Conservation (phyloP, 1,140 invertebrate genomes). For the Nasonia giraulti region DNA sequence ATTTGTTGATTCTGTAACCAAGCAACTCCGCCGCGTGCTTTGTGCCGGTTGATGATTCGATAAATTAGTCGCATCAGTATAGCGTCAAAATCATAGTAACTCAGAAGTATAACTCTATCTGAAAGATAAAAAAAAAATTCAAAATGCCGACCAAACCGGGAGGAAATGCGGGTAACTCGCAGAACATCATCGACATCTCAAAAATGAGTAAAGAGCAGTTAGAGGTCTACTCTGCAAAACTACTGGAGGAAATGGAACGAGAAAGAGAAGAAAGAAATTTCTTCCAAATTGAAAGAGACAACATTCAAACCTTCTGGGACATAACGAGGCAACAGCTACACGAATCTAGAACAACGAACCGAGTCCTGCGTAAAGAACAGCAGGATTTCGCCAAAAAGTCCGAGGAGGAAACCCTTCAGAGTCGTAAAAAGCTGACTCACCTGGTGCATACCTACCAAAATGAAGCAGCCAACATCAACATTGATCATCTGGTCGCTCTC, state of each 20-base stretch:
- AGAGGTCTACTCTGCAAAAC: slow-evolving; percentile 88
- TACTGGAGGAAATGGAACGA: slow-evolving; percentile 94
- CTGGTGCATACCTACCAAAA: slow-evolving; percentile 93
- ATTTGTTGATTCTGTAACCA: slow-evolving; percentile 44
- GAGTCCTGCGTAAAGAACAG: slow-evolving; percentile 55
- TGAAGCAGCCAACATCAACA: slow-evolving; percentile 85
- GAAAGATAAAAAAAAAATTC: background rate
- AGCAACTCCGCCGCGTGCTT: background rate
- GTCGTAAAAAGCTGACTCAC: slow-evolving; percentile 93
- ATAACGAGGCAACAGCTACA: slow-evolving; percentile 89
- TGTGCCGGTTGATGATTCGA: slow-evolving; percentile 9
- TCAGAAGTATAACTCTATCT: background rate
- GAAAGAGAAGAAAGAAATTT: slow-evolving; percentile 96
- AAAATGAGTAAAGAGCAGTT: slow-evolving; percentile 96
- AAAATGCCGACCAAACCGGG: slow-evolving; percentile 48
- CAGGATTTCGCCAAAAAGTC: slow-evolving; percentile 39
- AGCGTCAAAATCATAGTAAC: background rate
- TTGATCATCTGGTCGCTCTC: slow-evolving; percentile 84
- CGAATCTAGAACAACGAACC: slow-evolving; percentile 83
- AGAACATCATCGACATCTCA: slow-evolving; percentile 93
- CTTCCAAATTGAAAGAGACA: slow-evolving; percentile 96
- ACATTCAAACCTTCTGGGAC: slow-evolving; percentile 96
- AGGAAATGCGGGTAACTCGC: slow-evolving; percentile 53
- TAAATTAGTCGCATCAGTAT: slow-evolving; percentile 31
- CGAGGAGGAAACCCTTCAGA: slow-evolving; percentile 88